Evolutionary conservation across 2,797 vertebrate genomes (phyloP).

Genomic region (Miichthys miiuy): DNA sequence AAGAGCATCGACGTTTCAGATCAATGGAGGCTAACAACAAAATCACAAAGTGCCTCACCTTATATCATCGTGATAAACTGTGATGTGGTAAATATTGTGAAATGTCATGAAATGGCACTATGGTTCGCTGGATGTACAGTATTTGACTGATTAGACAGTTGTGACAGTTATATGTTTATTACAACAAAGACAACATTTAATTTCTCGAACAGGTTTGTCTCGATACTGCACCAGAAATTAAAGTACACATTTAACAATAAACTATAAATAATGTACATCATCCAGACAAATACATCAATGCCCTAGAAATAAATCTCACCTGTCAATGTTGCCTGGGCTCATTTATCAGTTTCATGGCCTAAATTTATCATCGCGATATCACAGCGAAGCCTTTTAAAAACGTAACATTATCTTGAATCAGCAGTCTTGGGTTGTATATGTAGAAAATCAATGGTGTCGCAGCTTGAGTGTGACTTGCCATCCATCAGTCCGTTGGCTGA

Average conservation of each 20-base stretch:
- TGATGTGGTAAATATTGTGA: slow-evolving; percentile 35
- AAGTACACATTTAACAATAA: slow-evolving; percentile 29
- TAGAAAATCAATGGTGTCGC: slow-evolving; percentile 75
- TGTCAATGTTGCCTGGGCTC: slow-evolving; percentile 30
- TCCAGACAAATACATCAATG: slow-evolving; percentile 51
- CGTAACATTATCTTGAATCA: slow-evolving; percentile 75
- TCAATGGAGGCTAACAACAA: slow-evolving; percentile 40
- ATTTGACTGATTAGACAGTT: slow-evolving; percentile 23
- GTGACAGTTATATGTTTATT: slow-evolving; percentile 24
- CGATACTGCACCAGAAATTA: neutral
- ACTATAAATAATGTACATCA: slow-evolving; percentile 34
- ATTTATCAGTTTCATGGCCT: slow-evolving; percentile 55
- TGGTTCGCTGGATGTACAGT: slow-evolving; percentile 37
- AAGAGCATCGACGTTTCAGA: slow-evolving; percentile 6
- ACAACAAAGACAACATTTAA: slow-evolving; percentile 12
- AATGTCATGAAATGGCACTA: slow-evolving; percentile 53
- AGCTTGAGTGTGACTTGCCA: slow-evolving; percentile 60
- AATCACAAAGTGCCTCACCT: slow-evolving; percentile 25
- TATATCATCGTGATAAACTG: slow-evolving; percentile 33
- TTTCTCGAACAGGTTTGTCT: slow-evolving; percentile 18
- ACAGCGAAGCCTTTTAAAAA: slow-evolving; percentile 56
- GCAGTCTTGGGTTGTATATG: slow-evolving; percentile 67
- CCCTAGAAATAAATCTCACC: slow-evolving; percentile 52
- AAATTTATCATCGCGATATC: slow-evolving; percentile 51
- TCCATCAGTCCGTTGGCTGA: slow-evolving; percentile 71